Conservation (phyloP, 1,140 invertebrate species). For the Orussus abietinus region DNA sequence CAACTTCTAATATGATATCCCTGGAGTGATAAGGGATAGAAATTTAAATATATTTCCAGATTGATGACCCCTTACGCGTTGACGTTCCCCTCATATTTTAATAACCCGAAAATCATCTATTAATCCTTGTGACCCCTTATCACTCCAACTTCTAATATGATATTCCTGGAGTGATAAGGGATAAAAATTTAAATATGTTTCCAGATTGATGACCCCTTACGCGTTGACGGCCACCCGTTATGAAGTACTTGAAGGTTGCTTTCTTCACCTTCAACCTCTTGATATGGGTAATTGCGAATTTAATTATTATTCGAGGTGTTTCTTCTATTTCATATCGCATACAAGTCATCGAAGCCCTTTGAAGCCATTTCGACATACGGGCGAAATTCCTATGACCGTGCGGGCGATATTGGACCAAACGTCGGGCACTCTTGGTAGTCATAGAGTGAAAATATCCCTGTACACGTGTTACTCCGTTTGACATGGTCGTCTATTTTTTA, state of each 20-base stretch:
- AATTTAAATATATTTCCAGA: conserved; percentile 27
- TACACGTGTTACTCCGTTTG: background rate
- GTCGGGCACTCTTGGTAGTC: too few relatives aligned
- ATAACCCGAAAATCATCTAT: too few relatives aligned
- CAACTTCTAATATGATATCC: too few relatives aligned
- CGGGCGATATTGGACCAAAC: too few relatives aligned
- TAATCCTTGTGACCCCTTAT: too few relatives aligned
- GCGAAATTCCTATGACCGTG: too few relatives aligned
- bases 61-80: conserved; percentile 33
- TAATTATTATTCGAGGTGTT: conserved; percentile 1
- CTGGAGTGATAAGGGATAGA: too few relatives aligned
- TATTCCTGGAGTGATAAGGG: too few relatives aligned
- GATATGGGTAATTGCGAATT: conserved; percentile 53
- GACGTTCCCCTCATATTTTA: conserved; percentile 29
- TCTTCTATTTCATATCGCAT: conserved; percentile 1
- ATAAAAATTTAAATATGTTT: conserved; percentile 17
- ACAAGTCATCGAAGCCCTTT: too few relatives aligned
- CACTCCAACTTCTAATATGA: too few relatives aligned
- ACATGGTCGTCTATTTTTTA: conserved; percentile 19
- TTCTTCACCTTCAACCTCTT: conserved; percentile 55
- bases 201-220: conserved; percentile 37
- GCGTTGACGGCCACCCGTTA: conserved; percentile 25
- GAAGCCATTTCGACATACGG: too few relatives aligned
- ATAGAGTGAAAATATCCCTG: conserved; percentile 1
- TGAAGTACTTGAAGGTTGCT: conserved; percentile 52